Evolutionary conservation across 2,888 invertebrate species (phyloP), one percentile per base, ranked within the genome.

Genomic region (Aphidoletes aphidimyza): DNA sequence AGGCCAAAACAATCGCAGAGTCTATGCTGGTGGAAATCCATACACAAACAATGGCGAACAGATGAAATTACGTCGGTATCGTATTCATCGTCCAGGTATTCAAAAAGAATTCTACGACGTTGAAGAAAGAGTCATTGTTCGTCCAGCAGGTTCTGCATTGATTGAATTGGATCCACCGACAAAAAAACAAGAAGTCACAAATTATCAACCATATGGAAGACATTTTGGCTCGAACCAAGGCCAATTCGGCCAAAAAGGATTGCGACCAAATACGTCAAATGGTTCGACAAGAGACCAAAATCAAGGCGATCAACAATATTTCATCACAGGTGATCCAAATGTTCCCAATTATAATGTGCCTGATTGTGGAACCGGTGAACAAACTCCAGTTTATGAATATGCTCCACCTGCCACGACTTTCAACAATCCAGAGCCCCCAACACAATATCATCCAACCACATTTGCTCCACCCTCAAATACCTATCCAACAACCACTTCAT

Each of bases 21-120:
- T n/a, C 5, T 54, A 54, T 69, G 30, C 69, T 14, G n/a, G 14
- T 69, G 30, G 3, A 30, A 69, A n/a, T 2, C 69, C 69, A 14
- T 69, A 69, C 69, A 30, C 69, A 14, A 69, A 34, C 34, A 69
- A 69, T 30, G 69, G 69, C n/a, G 69, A 69, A 30, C 69, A 69
- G 14, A 30, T 69, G 17, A 69, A 69, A 69, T 17, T 69, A 69
- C 69, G 69, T 11, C 3, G 69, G 0, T 69, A 69, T 30, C 69
- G n/a, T 14, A 30, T 69, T 30, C 30, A 69, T 30, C 69, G 69
- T 30, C 69, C 69, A 3, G 69, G 69, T 69, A 69, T 69, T 2
- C 26, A 69, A 30, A 93, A 93, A 88, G 92, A 93, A 87, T 93
- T 93, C 88, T 93, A 92, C 88, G 93, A 93, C 86, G 92, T 93